Evolutionary conservation across 2,888 invertebrate species (phyloP).

Genomic region (Andrena haemorrhoa): DNA sequence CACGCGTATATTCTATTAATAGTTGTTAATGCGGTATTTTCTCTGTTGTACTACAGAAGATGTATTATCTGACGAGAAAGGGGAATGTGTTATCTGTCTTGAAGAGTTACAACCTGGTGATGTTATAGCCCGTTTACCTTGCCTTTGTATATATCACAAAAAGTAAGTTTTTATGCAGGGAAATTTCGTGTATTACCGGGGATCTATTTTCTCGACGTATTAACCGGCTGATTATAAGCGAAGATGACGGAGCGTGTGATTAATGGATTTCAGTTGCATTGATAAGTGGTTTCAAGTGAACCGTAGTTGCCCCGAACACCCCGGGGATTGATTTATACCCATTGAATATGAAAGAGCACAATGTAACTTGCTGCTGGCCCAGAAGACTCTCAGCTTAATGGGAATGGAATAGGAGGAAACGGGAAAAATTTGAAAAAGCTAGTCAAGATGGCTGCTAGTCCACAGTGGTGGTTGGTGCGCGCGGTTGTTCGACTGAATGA

Average conservation of each 20-base stretch:
- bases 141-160: slow-evolving; percentile 99
- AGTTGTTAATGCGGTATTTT: slow-evolving; percentile 5
- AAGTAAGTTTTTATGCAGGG: slow-evolving; percentile 87
- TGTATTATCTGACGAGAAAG: slow-evolving; percentile 97
- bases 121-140: slow-evolving; percentile 98
- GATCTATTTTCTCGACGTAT: background rate
- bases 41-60: slow-evolving; percentile 90
- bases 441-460: slow-evolving; percentile 85
- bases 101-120: slow-evolving; percentile 98
- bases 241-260: background rate
- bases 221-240: background rate
- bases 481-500: slow-evolving; percentile 77
- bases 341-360: slow-evolving; percentile 72
- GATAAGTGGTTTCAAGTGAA: slow-evolving; percentile 99
- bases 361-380: slow-evolving; percentile 78
- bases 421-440: slow-evolving; percentile 77
- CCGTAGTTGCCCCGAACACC: slow-evolving; percentile 99
- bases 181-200: background rate
- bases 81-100: slow-evolving; percentile 99
- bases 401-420: slow-evolving; percentile 63
- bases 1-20: no score
- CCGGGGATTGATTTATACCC: slow-evolving; percentile 91
- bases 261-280: slow-evolving; percentile 93
- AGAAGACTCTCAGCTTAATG: slow-evolving; percentile 73
- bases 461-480: slow-evolving; percentile 81